Evolutionary conservation across 2,113 vertebrate species (phyloP), one percentile per base, ranked within the genome.

Genomic region (Chaetorhynchus papuensis): DNA sequence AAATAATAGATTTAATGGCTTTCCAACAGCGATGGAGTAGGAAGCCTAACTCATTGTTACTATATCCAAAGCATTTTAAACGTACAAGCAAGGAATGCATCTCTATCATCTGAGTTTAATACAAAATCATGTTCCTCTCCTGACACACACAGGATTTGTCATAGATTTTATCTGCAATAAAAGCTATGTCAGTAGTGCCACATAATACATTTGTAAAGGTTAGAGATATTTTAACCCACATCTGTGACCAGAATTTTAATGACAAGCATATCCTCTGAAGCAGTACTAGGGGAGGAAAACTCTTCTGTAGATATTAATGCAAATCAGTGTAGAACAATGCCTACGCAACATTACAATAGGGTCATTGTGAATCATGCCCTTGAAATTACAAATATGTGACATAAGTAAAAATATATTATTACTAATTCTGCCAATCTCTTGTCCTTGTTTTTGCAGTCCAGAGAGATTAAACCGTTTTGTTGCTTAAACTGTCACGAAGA

Each of bases 91-190:
- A 97, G 78, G 84, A 92, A 88, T 94, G 92, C 91, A 84, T 96
- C 92, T 97, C 85, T 97, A 89, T 96, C 96, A 97, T 96, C 90
- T 96, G 95, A 97, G 87, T 97, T 97, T 97, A 98, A 98, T 96
- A 96, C 83, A 90, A 96, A 98, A 97, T 96, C 96, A 91, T 97
- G 96, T 97, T 98, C 94, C 91, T 96, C 89, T 97, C 91, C 94
- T 97, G 97, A 97, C 94, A 96, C 94, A 97, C 61, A 90, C 21
- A 97, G 97, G 97, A 98, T 97, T 97, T 97, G 94, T 97, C 96
- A 97, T 96, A 97, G 96, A 97, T 97, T 98, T 98, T 98, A 97
- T 98, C 97, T 97, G 90, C 91, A 97, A 97, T 98, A 97, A 98
- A 97, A 97, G 92, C 93, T 89, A 96, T 97, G 97, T 97, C 96